Percentiles rank a stretch among this genome's conserved stretches.
Conservation (phyloP, 2,888 invertebrate species). For the Synergus umbraculus region DNA sequence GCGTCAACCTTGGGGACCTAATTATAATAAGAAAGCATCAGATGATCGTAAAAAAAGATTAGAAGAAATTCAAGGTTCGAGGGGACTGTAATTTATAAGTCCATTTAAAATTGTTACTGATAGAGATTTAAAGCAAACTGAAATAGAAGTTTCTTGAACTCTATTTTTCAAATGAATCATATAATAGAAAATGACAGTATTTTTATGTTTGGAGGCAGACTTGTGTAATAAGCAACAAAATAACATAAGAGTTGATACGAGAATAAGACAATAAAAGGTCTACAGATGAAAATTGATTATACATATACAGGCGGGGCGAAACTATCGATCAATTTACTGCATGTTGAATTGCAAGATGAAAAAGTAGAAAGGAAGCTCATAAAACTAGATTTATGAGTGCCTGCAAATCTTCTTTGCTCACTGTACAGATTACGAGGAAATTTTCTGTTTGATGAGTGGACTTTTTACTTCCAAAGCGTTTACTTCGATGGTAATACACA, state of each 20-base stretch:
- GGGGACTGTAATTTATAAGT: background rate
- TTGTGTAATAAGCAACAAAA: background rate
- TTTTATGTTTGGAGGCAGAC: background rate
- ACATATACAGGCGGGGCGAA: background rate
- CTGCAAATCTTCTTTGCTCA: slow-evolving; percentile 10
- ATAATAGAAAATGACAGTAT: background rate
- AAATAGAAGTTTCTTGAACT: background rate
- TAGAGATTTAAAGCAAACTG: background rate
- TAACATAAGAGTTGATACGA: background rate
- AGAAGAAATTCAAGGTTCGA: slow-evolving; percentile 1
- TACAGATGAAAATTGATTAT: background rate
- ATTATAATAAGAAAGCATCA: background rate
- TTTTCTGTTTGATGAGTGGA: background rate
- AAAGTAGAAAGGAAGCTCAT: slow-evolving; percentile 18
- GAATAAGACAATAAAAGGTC: slow-evolving; percentile 4
- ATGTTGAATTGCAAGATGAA: background rate
- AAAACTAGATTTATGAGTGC: slow-evolving; percentile 14
- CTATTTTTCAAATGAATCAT: background rate
- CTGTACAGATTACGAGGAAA: slow-evolving; percentile 10
- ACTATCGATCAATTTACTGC: background rate
- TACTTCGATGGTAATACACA: background rate
- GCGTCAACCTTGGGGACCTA: background rate
- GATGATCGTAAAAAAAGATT: background rate
- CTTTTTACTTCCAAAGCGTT: background rate
- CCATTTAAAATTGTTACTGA: background rate